Base-by-base conservation (phyloP, 2,888 invertebrate species). In the Diloba caeruleocephala region DNA sequence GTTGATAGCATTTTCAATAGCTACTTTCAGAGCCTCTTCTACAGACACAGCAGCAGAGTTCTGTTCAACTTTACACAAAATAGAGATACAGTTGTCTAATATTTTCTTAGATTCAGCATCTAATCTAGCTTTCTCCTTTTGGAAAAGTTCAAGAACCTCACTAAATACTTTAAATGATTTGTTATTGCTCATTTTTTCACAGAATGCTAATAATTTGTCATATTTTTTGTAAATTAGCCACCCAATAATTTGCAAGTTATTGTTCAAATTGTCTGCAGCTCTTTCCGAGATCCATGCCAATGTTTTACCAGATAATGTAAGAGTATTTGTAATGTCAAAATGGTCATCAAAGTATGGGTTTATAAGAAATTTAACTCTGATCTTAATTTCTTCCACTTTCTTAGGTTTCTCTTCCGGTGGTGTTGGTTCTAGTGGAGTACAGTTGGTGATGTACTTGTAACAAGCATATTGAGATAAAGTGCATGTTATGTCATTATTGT, bases 301-400 rank as follows among this genome's bases (percentile, higher is more conserved):
- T 1, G 98, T 97, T 92, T 99, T 99, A 0, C 98, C 98, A 38
- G 97, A 94, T 29, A 98, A 89, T 77, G 95, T 94, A 17, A 94
- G 84, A 4, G 96, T 94, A 66, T 97, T 96, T 53, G 87, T 94
- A 13, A 98, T 93, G 87, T 98, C 98, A 90, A 98, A 98, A 85
- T 99, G 98, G 78, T 97, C 97, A 90, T 99, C 98, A 88, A 96
- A 96, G 82, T 94, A 97, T 0, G 96, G 96, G 82, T 98, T 98
- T 74, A 97, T 94, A 28, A 99, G 78, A 82, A 94, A 98, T 51
- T 94, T 94, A 0, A 99, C 96, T 68, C 98, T 94, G 6, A 98
- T 94, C 89, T 96, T 96, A 15, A 95, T 89, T 89, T 95, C 95
- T 76, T 95, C 95, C n/a, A 89, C 89, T 59, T 94, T 93, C 55